Evolutionary conservation across 2,888 invertebrate species (phyloP), one percentile per base, ranked within the genome.

Genomic region (Papilio demoleus): DNA sequence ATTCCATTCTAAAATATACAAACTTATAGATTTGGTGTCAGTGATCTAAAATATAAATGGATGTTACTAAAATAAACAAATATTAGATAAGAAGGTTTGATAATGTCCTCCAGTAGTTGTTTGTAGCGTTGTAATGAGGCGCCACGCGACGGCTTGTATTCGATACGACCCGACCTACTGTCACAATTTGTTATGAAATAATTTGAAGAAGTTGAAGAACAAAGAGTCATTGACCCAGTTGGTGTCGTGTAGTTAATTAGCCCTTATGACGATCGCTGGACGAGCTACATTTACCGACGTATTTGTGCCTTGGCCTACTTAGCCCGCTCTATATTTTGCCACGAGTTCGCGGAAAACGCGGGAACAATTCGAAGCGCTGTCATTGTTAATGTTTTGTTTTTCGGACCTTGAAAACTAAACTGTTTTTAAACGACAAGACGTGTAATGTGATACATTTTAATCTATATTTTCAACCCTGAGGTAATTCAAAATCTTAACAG

Each of bases 201-300:
- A 72, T 75, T 81, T 84, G 86, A 86, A 83, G 53, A 82, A 73
- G 73, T 70, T 76, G 71, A 75, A 81, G 77, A 86, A 86, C 84
- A 87, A 87, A 85, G 84, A 84, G 87, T 88, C 88, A 82, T 87
- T 88, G 90, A 90, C 90, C 90, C 76, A 89, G 80, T 84, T 88
- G 80, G 79, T 72, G 47, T 73, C 79, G 71, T 72, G 74, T 73
- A 67, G 76, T 81, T 85, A 88, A 88, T 86, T 83, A 82, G 81
- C 79, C 83, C 83, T 87, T 81, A 82, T 78, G 74, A 77, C 79
- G 76, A 77, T 72, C 71, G 74, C 75, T 75, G 77, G 71, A 70
- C 74, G 70, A 72, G 71, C 77, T 81, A 85, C 84, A 81, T 77
- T 77, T 74, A 69, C 72, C 79, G 75, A 83, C 86, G 87, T 79